phyloP scores from a whole-genome alignment of 2,797 vertebrate species.

The Rhinatrema bivittatum region DNA sequence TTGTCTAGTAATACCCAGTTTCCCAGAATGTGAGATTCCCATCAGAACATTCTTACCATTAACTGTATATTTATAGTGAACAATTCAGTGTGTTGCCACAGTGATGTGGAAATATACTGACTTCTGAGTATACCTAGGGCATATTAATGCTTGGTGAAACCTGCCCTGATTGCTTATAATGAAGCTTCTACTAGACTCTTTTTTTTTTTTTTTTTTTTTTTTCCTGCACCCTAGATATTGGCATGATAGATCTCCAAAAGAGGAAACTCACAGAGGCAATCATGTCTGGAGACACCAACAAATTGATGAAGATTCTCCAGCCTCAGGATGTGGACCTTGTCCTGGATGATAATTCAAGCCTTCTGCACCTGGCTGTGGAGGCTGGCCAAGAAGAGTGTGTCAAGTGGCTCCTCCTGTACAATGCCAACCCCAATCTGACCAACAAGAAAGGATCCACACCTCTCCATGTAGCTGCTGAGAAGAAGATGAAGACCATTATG shows the following conservation, averaged over 20 bases:
- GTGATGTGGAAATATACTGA: no score
- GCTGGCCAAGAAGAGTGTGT: slow-evolving; percentile 86
- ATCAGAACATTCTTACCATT: no score
- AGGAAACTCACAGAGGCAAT: slow-evolving; percentile 87
- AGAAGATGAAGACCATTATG: slow-evolving; percentile 67
- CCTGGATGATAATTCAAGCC: slow-evolving; percentile 76
- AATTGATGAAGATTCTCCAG: slow-evolving; percentile 96
- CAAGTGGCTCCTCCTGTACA: slow-evolving; percentile 89
- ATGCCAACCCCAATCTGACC: slow-evolving; percentile 81
- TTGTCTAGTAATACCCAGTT: no score
- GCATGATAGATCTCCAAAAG: slow-evolving; percentile 76
- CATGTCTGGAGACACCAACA: slow-evolving; percentile 77
- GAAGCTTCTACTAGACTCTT: no score
- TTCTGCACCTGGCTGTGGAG: slow-evolving; percentile 82
- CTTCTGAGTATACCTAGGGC: no score
- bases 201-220: neutral
- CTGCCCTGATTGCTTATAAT: no score
- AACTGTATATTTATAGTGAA: no score
- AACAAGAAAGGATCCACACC: slow-evolving; percentile 78
- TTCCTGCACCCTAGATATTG: slow-evolving; percentile 61
- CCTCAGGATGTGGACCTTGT: slow-evolving; percentile 91
- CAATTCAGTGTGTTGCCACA: no score
- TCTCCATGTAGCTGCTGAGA: slow-evolving; percentile 84
- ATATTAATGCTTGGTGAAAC: no score
- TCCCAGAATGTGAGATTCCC: no score